A percentile compares a stretch with the other conserved stretches of the same genome.
These are phyloP conservation scores for Bombus sibiricus DNA, from an alignment of 1,140 invertebrate genomes.

Conservation along the genomic window DNA sequence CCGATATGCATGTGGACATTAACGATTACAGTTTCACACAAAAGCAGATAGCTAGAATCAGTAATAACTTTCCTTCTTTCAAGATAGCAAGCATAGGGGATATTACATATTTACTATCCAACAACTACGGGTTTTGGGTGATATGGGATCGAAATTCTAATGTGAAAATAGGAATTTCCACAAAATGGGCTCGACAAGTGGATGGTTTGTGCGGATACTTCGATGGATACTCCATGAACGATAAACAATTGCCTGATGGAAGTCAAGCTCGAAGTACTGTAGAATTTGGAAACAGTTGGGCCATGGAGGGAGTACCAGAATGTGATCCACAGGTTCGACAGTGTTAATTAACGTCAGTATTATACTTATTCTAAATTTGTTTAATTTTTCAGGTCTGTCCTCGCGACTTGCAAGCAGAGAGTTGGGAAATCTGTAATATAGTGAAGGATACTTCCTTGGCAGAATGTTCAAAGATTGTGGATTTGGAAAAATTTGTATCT, in stretches of 20 bases:
- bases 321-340: slow-evolving; percentile 82
- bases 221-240: slow-evolving; percentile 86
- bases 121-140: slow-evolving; percentile 88
- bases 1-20: slow-evolving; percentile 86
- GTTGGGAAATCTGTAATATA: slow-evolving; percentile 85
- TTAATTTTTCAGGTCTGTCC: slow-evolving; percentile 81
- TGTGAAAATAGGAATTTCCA: slow-evolving; percentile 88
- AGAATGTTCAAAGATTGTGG: slow-evolving; percentile 84
- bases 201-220: slow-evolving; percentile 92
- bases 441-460: slow-evolving; percentile 85
- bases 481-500: slow-evolving; percentile 87
- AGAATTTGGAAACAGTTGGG: slow-evolving; percentile 91
- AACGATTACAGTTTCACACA: slow-evolving; percentile 86
- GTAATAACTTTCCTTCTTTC: slow-evolving; percentile 86
- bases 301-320: slow-evolving; percentile 78
- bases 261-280: slow-evolving; percentile 84
- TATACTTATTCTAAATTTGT: not conserved
- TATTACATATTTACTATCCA: slow-evolving; percentile 86
- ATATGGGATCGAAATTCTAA: slow-evolving; percentile 87
- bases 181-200: slow-evolving; percentile 84
- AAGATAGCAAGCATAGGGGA: slow-evolving; percentile 87
- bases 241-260: slow-evolving; percentile 88
- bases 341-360: not conserved
- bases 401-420: slow-evolving; percentile 84
- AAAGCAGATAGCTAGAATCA: slow-evolving; percentile 87